phyloP scores from a whole-genome alignment of 2,888 invertebrate species.

The Epinotia brunnichana region DNA sequence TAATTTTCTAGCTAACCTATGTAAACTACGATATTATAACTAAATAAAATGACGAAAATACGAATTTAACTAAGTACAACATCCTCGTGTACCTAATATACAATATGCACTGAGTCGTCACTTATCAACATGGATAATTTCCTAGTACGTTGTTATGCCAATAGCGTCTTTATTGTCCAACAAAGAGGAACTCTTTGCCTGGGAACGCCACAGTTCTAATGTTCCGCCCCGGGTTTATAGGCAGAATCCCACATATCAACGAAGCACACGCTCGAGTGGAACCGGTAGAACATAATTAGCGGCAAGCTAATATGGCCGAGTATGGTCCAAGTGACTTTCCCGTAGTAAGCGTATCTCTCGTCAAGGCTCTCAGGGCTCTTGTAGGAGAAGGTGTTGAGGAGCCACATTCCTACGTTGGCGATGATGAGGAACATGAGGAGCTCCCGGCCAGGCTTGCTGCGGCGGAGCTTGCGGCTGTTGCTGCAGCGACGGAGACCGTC shows the following conservation, averaged over 20 bases:
- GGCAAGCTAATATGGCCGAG: constrained; percentile 89
- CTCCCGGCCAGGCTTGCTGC: constrained; percentile 89
- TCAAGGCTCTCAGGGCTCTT: constrained; percentile 80
- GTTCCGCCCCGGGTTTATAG: constrained; percentile 84
- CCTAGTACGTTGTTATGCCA: neutral
- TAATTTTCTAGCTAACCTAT: neutral
- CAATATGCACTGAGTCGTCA: neutral
- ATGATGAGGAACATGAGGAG: constrained; percentile 90
- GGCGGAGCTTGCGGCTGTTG: constrained; percentile 85
- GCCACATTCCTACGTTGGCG: constrained; percentile 90
- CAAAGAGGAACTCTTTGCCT: neutral
- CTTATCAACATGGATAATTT: neutral
- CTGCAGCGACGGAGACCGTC: constrained; percentile 90
- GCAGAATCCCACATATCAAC: constrained; percentile 91
- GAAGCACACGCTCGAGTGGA: constrained; percentile 90
- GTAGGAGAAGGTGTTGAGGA: constrained; percentile 87
- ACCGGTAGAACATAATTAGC: constrained; percentile 90
- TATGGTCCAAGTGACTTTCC: constrained; percentile 88
- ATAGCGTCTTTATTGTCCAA: neutral
- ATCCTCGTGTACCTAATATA: neutral
- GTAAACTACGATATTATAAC: neutral
- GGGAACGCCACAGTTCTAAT: constrained; percentile 54
- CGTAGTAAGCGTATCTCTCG: constrained; percentile 87
- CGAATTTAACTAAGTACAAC: neutral
- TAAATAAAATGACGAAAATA: neutral